Evolutionary conservation across 1,140 invertebrate species (phyloP), one percentile per base, ranked within the genome.

Genomic region (Microplitis mediator): DNA sequence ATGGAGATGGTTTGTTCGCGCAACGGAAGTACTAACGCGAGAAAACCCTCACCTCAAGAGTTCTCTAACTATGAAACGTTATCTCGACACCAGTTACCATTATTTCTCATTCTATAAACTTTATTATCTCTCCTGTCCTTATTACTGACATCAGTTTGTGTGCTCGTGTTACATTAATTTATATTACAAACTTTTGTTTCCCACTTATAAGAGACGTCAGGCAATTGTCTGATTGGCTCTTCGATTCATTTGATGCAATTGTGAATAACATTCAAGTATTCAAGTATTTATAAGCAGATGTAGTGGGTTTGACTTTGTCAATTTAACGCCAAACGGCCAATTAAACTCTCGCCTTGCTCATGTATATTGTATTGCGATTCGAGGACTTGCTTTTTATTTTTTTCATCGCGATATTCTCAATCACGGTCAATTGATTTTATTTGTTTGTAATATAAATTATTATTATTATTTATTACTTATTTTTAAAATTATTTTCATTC

Each of bases 281-380:
- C 63, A 45, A 45, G 39, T 45, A 45, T 45, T 45, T 45, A 45
- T 45, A 45, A 45, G 39, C 8, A 45, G 39, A 45, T 45, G 39
- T 45, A 45, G 39, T 9, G 11, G 39, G 6, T 9, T 9, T 9
- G 39, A 9, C 39, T 6, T 45, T 6, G 39, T 45, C 39, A 65
- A 65, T 65, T 65, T 65, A 65, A 39, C 63, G 36, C 63, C 63
- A 65, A 65, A 65, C 63, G 63, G 63, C 50, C 63, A 65, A 65
- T 65, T 65, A 65, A 65, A 65, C 63, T 65, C 63, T 65, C 63
- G 63, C 63, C 63, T 62, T 16, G 45, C 39, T 39, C 39, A 65
- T 65, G 14, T 65, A 65, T 65, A 65, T 62, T 23, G 16, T 23
- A 31, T 16, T 31, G 16, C 56, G 32, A 62, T 16, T 13, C 3